A percentile compares a stretch with the other conserved stretches of the same genome.
Evolutionary conservation across 2,888 invertebrate genomes (phyloP).

Genomic region (Thysanoteuthis rhombus): DNA sequence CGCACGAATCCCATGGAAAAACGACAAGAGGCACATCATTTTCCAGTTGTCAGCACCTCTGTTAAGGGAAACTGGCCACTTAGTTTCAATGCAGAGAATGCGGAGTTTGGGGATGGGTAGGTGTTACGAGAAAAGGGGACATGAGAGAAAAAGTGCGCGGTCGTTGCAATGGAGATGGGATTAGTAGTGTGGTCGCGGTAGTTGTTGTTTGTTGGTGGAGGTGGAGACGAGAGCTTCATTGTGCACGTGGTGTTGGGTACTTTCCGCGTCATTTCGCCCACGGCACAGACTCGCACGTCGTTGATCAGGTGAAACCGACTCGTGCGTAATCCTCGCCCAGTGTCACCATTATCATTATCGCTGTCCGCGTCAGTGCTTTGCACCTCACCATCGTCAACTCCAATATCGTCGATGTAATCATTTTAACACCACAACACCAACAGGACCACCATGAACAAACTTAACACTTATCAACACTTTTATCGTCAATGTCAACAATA

Average conservation of each 20-base stretch:
- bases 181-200: not conserved
- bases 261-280: not conserved
- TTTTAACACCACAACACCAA: not conserved
- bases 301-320: not conserved
- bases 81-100: not conserved
- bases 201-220: not conserved
- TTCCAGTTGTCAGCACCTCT: not conserved
- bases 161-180: not conserved
- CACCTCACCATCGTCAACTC: not conserved
- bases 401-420: not conserved
- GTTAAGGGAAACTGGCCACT: not conserved
- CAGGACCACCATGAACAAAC: no score
- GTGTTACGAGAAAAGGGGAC: not conserved
- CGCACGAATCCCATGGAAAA: not conserved
- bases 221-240: not conserved
- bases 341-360: constrained; percentile 12
- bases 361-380: not conserved
- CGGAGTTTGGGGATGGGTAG: not conserved
- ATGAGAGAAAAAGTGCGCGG: no score
- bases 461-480: no score
- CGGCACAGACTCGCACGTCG: not conserved
- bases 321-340: not conserved
- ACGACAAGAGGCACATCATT: not conserved
- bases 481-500: no score
- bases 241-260: not conserved